Percentiles rank a stretch among this genome's conserved stretches.
These are phyloP conservation scores for Scleropages formosus DNA, from an alignment of 2,797 vertebrate genomes.

Conservation along the genomic window DNA sequence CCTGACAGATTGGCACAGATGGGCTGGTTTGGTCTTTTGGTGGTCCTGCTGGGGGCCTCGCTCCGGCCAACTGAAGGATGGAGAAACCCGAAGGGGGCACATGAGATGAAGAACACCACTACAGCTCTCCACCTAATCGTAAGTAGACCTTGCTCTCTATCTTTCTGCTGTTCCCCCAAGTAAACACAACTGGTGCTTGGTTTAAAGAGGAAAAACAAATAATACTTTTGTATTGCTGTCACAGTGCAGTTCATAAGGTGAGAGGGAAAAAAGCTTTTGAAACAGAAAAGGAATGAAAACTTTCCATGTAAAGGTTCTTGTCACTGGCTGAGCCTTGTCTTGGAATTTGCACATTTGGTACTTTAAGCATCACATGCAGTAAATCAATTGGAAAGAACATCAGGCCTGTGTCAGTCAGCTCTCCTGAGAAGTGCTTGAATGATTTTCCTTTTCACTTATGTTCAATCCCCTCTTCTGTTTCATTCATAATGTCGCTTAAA, in stretches of 20 bases:
- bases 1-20: slow-evolving; percentile 71
- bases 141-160: slow-evolving; percentile 32
- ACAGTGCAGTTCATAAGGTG: neutral
- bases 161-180: too few species aligned
- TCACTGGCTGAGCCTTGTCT: slow-evolving; percentile 3
- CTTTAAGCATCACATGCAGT: neutral
- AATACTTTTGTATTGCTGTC: neutral
- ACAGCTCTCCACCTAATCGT: slow-evolving; percentile 69
- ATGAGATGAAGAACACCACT: slow-evolving; percentile 43
- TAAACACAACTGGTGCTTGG: too few species aligned
- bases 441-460: neutral
- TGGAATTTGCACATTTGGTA: neutral
- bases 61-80: slow-evolving; percentile 65
- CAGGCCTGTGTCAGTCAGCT: too few species aligned
- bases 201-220: neutral
- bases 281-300: slow-evolving; percentile 3
- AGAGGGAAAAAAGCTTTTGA: neutral
- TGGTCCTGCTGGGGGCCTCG: slow-evolving; percentile 73
- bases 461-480: neutral
- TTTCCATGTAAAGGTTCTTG: neutral
- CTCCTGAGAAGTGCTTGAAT: neutral
- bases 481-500: neutral
- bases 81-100: slow-evolving; percentile 57
- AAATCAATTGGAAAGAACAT: neutral
- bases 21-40: slow-evolving; percentile 75